Evolutionary conservation across 2,797 vertebrate species (phyloP), one percentile per base, ranked within the genome.

Genomic region (Pangasius macronema): DNA sequence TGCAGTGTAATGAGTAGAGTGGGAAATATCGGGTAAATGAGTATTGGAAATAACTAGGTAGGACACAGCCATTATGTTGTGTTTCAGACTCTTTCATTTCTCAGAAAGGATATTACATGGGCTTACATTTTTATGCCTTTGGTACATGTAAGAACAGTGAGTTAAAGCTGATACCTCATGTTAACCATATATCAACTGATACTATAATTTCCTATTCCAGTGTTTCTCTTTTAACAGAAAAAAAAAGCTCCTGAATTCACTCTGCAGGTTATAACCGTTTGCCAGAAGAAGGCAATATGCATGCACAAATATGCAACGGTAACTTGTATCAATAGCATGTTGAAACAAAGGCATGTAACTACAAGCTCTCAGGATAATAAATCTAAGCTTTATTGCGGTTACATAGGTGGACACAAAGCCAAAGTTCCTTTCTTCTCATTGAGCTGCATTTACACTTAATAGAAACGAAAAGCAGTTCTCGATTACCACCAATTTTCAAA

Each of bases 381-480:
- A 82, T 57, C 30, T 10, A 20, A 57, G 55, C 33, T 72, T 61
- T 81, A 20, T 55, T 86, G 75, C 59, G 72, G 86, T 61, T 61
- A 81, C 9, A 27, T n/a, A 8, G 16, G 33, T 27, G 24, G 27
- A 63, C 14, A n/a, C 80, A 30, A 46, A 63, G 59, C 80, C 55
- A 30, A 65, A 81, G 39, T 18, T 46, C 59, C 80, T 42, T 82
- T 27, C 57, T 55, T 63, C 39, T 30, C n/a, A 51, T 6, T 33
- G 20, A 80, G 59, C 33, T 24, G 55, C 77, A 27, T 42, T 33
- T 42, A 57, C 53, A 46, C 27, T 9, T n/a, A 46, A 63, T 65
- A 65, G 80, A 82, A 82, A 82, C 80, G 30, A 51, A 83, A 83
- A 67, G 61, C 42, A 49, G 61, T 86, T 86, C 88, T 87, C 81